Conservation (phyloP, 2,888 invertebrate species). For the Euzophera pinguis region DNA sequence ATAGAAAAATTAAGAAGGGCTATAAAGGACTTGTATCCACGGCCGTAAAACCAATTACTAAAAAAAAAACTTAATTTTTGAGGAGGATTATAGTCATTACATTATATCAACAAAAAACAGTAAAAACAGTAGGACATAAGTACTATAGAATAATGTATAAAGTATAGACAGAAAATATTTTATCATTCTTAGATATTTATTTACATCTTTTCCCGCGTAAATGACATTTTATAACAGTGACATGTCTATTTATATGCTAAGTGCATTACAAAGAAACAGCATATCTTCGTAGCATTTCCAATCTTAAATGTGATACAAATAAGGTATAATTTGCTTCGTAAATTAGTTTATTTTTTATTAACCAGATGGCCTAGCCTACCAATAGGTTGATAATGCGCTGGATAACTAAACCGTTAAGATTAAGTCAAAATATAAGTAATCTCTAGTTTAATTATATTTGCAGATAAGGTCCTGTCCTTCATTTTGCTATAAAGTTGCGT, state of each 20-base stretch:
- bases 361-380: constrained; percentile 21
- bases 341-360: constrained; percentile 23
- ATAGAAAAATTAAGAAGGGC: too few relatives aligned
- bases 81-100: too few relatives aligned
- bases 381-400: constrained; percentile 22
- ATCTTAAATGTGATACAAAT: background rate
- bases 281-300: background rate
- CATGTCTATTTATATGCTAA: constrained; percentile 9
- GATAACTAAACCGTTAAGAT: constrained; percentile 19
- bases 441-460: constrained; percentile 1
- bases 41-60: too few relatives aligned
- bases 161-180: background rate
- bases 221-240: background rate
- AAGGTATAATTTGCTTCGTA: background rate
- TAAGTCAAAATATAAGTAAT: constrained; percentile 15
- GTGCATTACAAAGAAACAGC: constrained; percentile 1
- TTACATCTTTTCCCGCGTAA: background rate
- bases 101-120: too few relatives aligned
- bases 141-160: too few relatives aligned
- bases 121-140: too few relatives aligned
- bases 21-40: too few relatives aligned
- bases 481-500: too few relatives aligned
- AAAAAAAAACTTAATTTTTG: too few relatives aligned
- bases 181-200: background rate
- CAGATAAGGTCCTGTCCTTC: too few relatives aligned